Evolutionary conservation across 2,888 invertebrate species (phyloP), one percentile per base, ranked within the genome.

Genomic region (Nebria salina): DNA sequence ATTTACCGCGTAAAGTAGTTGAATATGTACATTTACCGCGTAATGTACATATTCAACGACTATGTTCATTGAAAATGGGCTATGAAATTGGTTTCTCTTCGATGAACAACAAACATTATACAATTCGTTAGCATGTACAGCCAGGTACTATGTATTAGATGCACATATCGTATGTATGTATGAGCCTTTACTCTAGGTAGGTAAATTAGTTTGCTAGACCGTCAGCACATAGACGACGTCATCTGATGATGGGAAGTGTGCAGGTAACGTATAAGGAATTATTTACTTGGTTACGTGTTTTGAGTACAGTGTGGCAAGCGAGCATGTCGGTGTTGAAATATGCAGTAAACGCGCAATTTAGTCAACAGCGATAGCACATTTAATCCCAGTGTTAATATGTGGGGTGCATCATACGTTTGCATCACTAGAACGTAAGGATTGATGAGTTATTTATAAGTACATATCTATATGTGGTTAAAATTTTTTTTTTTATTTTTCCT

Each of bases 121-220:
- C 34, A 34, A 5, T 54, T 54, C 8, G 54, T 54, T 54, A 54
- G 13, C 54, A 54, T 11, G 54, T 54, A 54, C 11, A 54, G 54
- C 2, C 54, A 54, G 8, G 54, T 54, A 54, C 54, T 54, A 54
- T 54, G 1, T 54, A 54, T 54, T 54, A 54, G 54, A 8, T 54
- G 13, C 5, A 34, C 34, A 34, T 34, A 34, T 34, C 34, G 34
- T 34, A 34, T 34, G 54, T 7, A 13, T 54, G 8, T 54, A 54
- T 54, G 6, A 7, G 8, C 54, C 54, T 54, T 34, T 8, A 54
- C 54, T 54, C 54, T 54, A 13, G 7, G 54, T 13, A 5, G 54
- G 54, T 54, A 54, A 54, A 54, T 54, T 54, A 54, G 54, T 54
- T 54, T 54, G 54, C 54, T 54, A 54, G 54, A 54, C 54, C 54